Base-by-base conservation (phyloP, 2,113 vertebrate species). In the Sinosuthora webbiana region DNA sequence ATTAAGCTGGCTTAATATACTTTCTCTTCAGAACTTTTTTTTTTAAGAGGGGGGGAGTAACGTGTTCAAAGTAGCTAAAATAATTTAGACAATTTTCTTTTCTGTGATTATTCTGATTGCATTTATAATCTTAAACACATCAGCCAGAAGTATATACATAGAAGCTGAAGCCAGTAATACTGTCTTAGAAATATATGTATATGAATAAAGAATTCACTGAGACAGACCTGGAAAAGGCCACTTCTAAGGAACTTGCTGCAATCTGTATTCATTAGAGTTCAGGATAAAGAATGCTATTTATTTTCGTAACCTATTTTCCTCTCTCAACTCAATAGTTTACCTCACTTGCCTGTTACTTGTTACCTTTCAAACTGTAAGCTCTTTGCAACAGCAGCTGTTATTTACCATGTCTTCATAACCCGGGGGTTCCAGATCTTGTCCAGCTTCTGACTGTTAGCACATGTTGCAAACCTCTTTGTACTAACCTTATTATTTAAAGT, bases 1-100 rank as follows among this genome's bases (percentile, higher is more conserved):
- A 92, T 90, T 95, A 95, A 92, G 87, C 91, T 95, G 93, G 87
- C 91, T 96, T 95, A 95, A 95, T 91, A 83, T 9, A 87, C 56
- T 92, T 92, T 83, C 24, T 92, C 19, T 80, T 90, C 52, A 63
- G 35, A 94, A 86, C 45, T 13, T 37, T 49, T 62, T 49, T 77
- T 59, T 52, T 18, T 10, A 10, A 2, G 8, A 1, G 1, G 50
- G 2, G 15, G 9, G 10, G 4, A 7, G 8, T 3, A 62, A 85
- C 39, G 24, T 84, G 73, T 79, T 79, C 62, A 15, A 78, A 79
- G 53, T n/a, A 93, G 78, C 42, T 76, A 60, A 92, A 95, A 57
- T 70, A 64, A 84, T 76, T 60, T 39, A 82, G 69, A 68, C 6
- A 2, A 14, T 62, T 83, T 76, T 62, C 24, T 74, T 78, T 91